Evolutionary conservation across 1,140 invertebrate genomes (phyloP), one percentile per base, ranked within the genome.

Genomic region (Trichogramma pretiosum): DNA sequence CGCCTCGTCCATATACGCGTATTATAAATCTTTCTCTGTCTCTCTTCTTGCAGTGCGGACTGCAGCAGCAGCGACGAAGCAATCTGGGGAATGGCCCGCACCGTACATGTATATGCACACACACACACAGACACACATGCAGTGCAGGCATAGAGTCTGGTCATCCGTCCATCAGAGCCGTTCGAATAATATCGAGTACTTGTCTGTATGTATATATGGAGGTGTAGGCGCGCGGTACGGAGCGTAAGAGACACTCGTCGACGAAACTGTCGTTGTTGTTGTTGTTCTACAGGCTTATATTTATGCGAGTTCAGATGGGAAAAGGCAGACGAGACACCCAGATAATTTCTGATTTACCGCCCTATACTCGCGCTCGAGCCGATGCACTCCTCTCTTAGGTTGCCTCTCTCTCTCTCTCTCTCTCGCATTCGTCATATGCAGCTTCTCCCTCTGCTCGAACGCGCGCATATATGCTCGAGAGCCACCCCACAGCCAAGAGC

Each of bases 261-360:
- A n/a, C n/a, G n/a, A n/a, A n/a, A n/a, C n/a, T n/a, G n/a, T n/a
- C n/a, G n/a, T n/a, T n/a, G n/a, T n/a, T n/a, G n/a, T n/a, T n/a
- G 11, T 5, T 5, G 24, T 28, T 28, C 24, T 5, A 21, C 22
- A 23, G 39, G 18, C 41, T 49, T 34, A 57, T 67, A 68, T 68
- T 65, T 69, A 70, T 70, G 65, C 59, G 58, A 50, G 58, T 63
- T 63, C 63, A 59, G 61, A 69, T 67, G 62, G 67, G 60, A 67
- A 67, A 67, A 68, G 65, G 63, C 66, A 67, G 54, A 53, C 17
- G 3, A 53, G 59, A 58, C 61, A 61, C 60, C 62, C 61, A 71
- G 68, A 71, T 70, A 71, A 71, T 71, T 68, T 64, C 65, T 71
- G 68, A 70, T 70, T 71, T 71, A 71, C 62, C 61, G 65, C 52